These are phyloP conservation scores for Lasius fuliginosus DNA, from an alignment of 2,888 invertebrate species.

Conservation along the genomic window DNA sequence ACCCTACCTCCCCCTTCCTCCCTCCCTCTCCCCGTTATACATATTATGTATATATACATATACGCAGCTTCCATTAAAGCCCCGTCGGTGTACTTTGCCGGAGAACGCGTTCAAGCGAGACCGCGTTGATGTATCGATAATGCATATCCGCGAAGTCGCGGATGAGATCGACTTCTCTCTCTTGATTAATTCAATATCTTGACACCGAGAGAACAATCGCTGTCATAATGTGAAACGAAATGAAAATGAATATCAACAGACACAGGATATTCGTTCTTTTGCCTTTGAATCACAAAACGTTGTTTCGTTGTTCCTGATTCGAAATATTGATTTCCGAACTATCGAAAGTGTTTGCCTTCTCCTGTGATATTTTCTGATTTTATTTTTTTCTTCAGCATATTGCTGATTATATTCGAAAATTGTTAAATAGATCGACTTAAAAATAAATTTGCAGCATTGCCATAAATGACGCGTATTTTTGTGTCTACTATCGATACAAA, in stretches of 20 bases:
- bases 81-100: slow-evolving; percentile 60
- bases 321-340: not conserved
- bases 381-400: not conserved
- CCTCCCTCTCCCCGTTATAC: not conserved
- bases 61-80: slow-evolving; percentile 72
- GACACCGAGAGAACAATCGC: not conserved
- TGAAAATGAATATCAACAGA: not conserved
- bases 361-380: not conserved
- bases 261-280: not conserved
- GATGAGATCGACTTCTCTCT: slow-evolving; percentile 64
- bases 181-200: slow-evolving; percentile 47
- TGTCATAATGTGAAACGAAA: not conserved
- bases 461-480: not conserved
- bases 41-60: slow-evolving; percentile 3
- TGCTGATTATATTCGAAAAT: slow-evolving; percentile 4
- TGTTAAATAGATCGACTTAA: not conserved
- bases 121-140: slow-evolving; percentile 73
- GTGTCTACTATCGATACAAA: not conserved
- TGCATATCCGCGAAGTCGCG: slow-evolving; percentile 69
- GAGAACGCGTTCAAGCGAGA: slow-evolving; percentile 69
- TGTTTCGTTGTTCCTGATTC: not conserved
- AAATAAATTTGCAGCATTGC: slow-evolving; percentile 3
- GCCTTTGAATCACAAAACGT: not conserved
- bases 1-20: not conserved
- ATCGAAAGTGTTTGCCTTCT: not conserved